A percentile compares a stretch with the other conserved stretches of the same genome.
These are phyloP conservation scores for Myiothlypis coronata DNA, from an alignment of 2,797 vertebrate species.

Conservation along the genomic window DNA sequence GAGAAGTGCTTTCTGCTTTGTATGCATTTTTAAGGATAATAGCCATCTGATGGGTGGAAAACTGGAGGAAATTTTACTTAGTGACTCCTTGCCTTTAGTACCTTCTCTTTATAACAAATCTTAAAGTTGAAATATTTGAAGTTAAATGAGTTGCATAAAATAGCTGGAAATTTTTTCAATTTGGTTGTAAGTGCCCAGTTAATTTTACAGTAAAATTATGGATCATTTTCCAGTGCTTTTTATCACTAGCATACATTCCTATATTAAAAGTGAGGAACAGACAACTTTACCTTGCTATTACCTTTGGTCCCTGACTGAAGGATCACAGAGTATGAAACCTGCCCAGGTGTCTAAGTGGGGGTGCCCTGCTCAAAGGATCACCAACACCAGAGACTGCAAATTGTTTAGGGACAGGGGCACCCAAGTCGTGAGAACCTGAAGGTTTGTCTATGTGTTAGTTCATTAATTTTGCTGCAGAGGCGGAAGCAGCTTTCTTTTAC, in stretches of 20 bases:
- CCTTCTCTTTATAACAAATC: not conserved
- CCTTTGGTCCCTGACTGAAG: not conserved
- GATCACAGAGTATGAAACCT: not conserved
- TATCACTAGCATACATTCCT: not conserved
- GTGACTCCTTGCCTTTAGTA: not conserved
- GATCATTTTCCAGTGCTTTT: not conserved
- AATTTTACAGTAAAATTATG: conserved; percentile 26
- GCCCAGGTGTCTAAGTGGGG: not conserved
- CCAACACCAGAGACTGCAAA: not conserved
- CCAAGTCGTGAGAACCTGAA: not conserved
- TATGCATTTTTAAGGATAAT: conserved; percentile 8
- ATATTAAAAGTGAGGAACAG: not conserved
- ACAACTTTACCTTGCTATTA: not conserved
- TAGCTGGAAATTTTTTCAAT: conserved; percentile 20
- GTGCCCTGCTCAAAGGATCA: not conserved
- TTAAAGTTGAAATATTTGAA: conserved; percentile 3
- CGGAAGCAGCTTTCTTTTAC: not conserved
- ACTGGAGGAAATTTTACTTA: not conserved
- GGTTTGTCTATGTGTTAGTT: not conserved
- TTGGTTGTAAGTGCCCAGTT: not conserved
- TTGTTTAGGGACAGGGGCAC: not conserved
- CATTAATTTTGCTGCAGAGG: not conserved
- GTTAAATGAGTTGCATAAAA: conserved; percentile 31
- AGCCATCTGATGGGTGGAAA: not conserved
- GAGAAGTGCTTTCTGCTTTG: not conserved